Base-by-base conservation (phyloP, 1,140 invertebrate genomes). In the Heterodera carotae region DNA sequence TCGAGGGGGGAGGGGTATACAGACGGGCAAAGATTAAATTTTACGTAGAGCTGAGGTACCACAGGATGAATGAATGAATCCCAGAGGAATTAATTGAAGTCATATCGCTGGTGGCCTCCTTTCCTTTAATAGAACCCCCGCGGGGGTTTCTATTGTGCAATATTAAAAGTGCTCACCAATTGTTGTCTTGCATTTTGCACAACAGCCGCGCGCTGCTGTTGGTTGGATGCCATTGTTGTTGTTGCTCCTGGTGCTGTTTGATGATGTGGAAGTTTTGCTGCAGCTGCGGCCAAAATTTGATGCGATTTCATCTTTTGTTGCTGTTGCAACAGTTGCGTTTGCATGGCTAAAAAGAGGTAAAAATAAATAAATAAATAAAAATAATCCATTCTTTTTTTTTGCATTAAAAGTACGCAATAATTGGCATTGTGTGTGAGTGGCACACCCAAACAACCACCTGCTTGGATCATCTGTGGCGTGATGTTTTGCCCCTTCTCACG, bases 271-370 rank as follows among this genome's bases (percentile, higher is more conserved):
- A 34, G 29, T 31, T 66, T 66, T 31, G 69, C 74, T 2, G 77
- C 62, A 10, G 77, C 68, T 6, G 60, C 43, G 8, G 48, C 56
- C 56, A 74, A 64, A 56, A 74, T 67, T 43, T 66, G 77, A 39
- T 66, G 43, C 5, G 33, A 68, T 56, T 78, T 67, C 66, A 43
- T 39, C 29, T 64, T 59, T 39, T 67, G 48, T 56, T 77, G 75
- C 34, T 71, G 48, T 78, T 78, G 77, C 60, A 76, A 53, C 18
- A 81, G 31, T 71, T 81, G 79, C 15, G 67, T 56, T 74, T 81
- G 81, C 60, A 80, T 69, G 34, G 79, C 79, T 77, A 60, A 12
- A 77, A 27, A n/a, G n/a, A n/a, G 25, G 8, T 53, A 4, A 75
- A 66, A 27, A 25, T 7, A n/a, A n/a, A n/a, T 22, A 69, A 36